Percentiles rank a stretch among this genome's conserved stretches.
Conservation (phyloP, 2,888 invertebrate species). For the Cheilosia grossa region DNA sequence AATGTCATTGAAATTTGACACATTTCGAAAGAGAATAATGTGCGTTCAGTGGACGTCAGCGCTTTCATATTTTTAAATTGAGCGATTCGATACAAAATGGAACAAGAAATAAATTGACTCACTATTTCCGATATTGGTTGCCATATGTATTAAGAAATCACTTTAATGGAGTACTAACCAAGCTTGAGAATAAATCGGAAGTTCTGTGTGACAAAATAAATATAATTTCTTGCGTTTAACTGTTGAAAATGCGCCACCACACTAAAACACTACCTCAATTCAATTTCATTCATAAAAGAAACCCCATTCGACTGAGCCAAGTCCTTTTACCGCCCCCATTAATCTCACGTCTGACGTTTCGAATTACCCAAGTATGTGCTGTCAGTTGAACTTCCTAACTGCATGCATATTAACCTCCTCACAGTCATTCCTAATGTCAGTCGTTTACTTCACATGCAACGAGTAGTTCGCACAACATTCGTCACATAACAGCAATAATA, state of each 20-base stretch:
- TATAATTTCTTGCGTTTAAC: too few species aligned
- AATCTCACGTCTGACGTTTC: constrained; percentile 1
- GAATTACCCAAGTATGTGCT: constrained; percentile 3
- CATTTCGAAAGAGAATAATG: too few species aligned
- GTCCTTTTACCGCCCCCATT: neutral
- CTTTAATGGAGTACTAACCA: neutral
- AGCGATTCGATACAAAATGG: too few species aligned
- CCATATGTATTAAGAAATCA: neutral
- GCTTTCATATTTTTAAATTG: too few species aligned
- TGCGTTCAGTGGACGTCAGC: too few species aligned
- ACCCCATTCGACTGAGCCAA: neutral
- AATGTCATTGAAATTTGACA: too few species aligned
- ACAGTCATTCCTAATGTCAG: constrained; percentile 23
- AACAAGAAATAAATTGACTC: too few species aligned
- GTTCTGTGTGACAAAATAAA: too few species aligned
- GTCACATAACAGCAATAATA: constrained; percentile 40
- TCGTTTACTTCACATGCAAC: constrained; percentile 35
- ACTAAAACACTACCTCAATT: neutral
- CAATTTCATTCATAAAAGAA: neutral
- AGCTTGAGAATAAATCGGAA: too few species aligned
- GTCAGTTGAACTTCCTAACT: constrained; percentile 42
- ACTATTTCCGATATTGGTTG: too few species aligned
- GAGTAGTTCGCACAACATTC: constrained; percentile 18
- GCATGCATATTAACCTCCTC: neutral
- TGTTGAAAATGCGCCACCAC: neutral